phyloP scores from a whole-genome alignment of 2,888 invertebrate genomes.

The Phoronis australis region DNA sequence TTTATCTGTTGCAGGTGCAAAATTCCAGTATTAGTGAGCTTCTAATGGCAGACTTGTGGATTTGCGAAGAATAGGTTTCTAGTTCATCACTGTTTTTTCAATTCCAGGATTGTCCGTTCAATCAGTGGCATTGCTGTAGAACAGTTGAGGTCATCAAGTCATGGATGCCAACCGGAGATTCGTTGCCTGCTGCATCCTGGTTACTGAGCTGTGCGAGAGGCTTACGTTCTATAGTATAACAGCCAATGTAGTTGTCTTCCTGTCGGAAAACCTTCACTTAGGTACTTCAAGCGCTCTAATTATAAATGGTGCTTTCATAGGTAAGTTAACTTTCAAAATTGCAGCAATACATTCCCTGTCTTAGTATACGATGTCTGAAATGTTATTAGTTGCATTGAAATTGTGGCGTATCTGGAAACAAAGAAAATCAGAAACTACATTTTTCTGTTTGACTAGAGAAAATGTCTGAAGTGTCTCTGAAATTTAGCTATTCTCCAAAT shows the following conservation, averaged over 20 bases:
- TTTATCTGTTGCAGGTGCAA: too few relatives aligned
- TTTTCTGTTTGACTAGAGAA: too few relatives aligned
- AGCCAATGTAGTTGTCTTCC: slow-evolving; percentile 38
- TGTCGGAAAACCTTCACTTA: too few relatives aligned
- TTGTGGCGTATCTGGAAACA: too few relatives aligned
- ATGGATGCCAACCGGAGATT: background rate
- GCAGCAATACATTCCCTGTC: background rate
- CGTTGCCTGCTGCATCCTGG: slow-evolving; percentile 27
- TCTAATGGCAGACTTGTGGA: too few relatives aligned
- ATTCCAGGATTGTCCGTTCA: background rate
- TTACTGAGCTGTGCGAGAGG: slow-evolving; percentile 37
- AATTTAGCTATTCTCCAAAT: too few relatives aligned
- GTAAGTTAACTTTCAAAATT: slow-evolving; percentile 14
- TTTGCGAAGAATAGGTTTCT: too few relatives aligned
- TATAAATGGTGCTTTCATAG: slow-evolving; percentile 33
- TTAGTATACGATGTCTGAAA: background rate
- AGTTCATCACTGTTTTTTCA: too few relatives aligned
- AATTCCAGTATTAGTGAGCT: too few relatives aligned
- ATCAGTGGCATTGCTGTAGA: background rate
- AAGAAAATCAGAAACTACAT: too few relatives aligned
- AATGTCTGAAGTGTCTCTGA: too few relatives aligned
- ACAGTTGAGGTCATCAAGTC: background rate
- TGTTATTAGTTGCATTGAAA: background rate
- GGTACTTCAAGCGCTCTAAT: slow-evolving; percentile 27
- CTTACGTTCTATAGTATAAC: slow-evolving; percentile 39